Conservation (phyloP, 2,797 vertebrate species). For the Sebastes paucispinis region DNA sequence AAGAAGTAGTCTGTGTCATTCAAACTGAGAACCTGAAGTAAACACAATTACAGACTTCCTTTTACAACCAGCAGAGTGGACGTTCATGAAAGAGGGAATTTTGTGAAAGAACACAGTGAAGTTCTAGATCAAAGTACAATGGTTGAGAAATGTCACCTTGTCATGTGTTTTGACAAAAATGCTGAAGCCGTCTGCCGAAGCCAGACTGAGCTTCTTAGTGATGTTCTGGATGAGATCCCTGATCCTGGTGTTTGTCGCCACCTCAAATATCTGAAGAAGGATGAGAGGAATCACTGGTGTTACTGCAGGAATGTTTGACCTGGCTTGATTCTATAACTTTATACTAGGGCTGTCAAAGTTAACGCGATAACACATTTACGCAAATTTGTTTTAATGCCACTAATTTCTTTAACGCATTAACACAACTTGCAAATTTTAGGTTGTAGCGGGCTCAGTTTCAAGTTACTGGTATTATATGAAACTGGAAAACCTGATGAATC, state of each 20-base stretch:
- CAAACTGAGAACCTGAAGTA: slow-evolving; percentile 89
- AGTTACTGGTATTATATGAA: no score
- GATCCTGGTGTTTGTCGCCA: slow-evolving; percentile 86
- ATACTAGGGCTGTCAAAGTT: neutral
- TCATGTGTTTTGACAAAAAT: slow-evolving; percentile 94
- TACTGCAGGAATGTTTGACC: neutral
- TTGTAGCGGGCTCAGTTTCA: no score
- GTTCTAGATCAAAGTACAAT: neutral
- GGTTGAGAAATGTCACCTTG: slow-evolving; percentile 78
- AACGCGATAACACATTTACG: no score
- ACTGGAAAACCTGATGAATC: no score
- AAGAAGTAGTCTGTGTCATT: slow-evolving; percentile 95
- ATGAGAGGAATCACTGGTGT: neutral
- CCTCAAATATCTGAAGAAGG: slow-evolving; percentile 85
- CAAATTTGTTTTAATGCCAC: no score
- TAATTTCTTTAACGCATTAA: no score
- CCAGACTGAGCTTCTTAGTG: slow-evolving; percentile 79
- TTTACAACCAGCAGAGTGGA: neutral
- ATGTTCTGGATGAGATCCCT: slow-evolving; percentile 86
- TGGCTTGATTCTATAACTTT: neutral
- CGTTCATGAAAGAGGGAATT: neutral
- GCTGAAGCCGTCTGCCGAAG: slow-evolving; percentile 91
- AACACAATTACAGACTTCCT: neutral
- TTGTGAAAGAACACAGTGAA: neutral
- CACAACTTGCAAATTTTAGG: no score